phyloP scores from a whole-genome alignment of 2,888 invertebrate species.

The Phyllotreta striolata region DNA sequence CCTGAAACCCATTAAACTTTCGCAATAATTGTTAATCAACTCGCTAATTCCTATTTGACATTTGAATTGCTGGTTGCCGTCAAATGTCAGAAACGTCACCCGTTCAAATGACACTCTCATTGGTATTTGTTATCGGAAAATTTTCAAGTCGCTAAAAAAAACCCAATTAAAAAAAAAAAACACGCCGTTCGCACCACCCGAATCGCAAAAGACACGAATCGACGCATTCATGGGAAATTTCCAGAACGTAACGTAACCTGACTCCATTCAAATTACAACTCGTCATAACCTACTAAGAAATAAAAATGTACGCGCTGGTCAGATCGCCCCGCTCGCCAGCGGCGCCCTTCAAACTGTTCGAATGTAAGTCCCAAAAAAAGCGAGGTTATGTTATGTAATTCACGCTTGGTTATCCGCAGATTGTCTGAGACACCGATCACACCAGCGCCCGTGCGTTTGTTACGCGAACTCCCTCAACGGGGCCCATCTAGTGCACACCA shows the following conservation, averaged over 20 bases:
- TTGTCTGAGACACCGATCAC: constrained; percentile 17
- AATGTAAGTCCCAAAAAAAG: constrained; percentile 50
- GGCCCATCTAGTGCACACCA: constrained; percentile 33
- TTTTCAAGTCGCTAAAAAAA: constrained; percentile 50
- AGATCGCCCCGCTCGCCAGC: constrained; percentile 50
- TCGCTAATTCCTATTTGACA: too few species aligned
- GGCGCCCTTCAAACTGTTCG: constrained; percentile 48
- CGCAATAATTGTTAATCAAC: too few species aligned
- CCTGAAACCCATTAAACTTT: too few species aligned
- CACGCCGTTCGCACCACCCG: constrained; percentile 25
- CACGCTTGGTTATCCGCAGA: constrained; percentile 17
- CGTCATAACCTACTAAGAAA: not conserved
- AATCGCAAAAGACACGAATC: constrained; percentile 31
- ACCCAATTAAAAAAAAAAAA: constrained; percentile 25
- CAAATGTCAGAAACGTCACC: constrained; percentile 43
- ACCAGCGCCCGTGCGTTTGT: constrained; percentile 15
- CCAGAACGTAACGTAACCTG: constrained; percentile 21
- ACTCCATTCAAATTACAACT: not conserved
- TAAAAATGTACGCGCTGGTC: constrained; percentile 53
- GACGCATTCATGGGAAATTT: constrained; percentile 33
- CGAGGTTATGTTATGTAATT: constrained; percentile 42
- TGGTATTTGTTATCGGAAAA: constrained; percentile 51
- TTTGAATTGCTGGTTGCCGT: too few species aligned
- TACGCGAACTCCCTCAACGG: constrained; percentile 1
- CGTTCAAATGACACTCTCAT: constrained; percentile 47